phyloP scores from a whole-genome alignment of 2,888 invertebrate genomes.

The Sphaerolaimus hirsutus region DNA sequence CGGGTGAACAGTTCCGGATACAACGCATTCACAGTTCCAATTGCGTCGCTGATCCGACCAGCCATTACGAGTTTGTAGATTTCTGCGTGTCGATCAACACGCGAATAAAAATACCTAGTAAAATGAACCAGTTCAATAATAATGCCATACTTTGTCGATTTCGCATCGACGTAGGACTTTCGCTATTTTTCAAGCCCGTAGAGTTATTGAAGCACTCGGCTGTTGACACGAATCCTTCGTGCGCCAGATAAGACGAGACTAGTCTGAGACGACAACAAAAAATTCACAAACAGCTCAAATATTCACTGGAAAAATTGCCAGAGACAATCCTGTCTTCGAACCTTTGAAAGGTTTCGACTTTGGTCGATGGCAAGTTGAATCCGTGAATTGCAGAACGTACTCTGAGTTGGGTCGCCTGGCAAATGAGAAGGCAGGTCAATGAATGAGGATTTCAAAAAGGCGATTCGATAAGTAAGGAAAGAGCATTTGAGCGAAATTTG shows the following conservation, averaged over 20 bases:
- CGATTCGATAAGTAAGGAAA: too few relatives aligned
- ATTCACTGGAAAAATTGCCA: too few relatives aligned
- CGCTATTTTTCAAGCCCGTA: constrained; percentile 64
- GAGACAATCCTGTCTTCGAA: too few relatives aligned
- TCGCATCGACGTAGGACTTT: constrained; percentile 39
- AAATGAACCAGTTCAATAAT: background rate
- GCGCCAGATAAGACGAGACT: constrained; percentile 85
- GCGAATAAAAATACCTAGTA: background rate
- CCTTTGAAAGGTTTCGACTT: too few relatives aligned
- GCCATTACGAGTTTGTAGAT: constrained; percentile 70
- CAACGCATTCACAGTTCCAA: constrained; percentile 58
- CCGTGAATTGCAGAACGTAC: constrained; percentile 6
- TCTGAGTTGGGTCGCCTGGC: constrained; percentile 6
- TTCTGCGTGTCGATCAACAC: constrained; percentile 35
- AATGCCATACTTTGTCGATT: background rate
- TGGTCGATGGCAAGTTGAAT: constrained; percentile 10
- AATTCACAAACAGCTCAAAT: too few relatives aligned
- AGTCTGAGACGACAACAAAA: constrained; percentile 41
- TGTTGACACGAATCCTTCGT: constrained; percentile 82
- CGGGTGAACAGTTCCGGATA: constrained; percentile 79
- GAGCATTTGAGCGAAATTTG: too few relatives aligned
- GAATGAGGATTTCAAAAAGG: background rate
- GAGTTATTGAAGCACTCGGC: constrained; percentile 79
- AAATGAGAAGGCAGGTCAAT: too few relatives aligned
- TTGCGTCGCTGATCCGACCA: constrained; percentile 82